A percentile compares a stretch with the other conserved stretches of the same genome.
Evolutionary conservation across 2,113 vertebrate genomes (phyloP).

Genomic region (Melanotaenia duboulayi): DNA sequence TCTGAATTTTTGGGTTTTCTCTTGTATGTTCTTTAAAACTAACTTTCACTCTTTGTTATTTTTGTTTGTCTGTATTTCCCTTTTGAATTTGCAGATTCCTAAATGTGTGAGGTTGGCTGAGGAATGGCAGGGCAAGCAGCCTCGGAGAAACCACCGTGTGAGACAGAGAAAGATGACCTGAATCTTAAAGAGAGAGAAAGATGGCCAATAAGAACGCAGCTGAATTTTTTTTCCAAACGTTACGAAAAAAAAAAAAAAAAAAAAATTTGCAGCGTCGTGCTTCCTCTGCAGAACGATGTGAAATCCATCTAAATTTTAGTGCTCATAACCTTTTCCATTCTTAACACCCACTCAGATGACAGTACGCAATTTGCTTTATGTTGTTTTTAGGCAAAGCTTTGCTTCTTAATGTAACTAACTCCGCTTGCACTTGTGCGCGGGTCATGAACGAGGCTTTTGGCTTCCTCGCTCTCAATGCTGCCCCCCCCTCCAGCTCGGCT

Average conservation of each 20-base stretch:
- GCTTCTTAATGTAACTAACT: constrained; percentile 75
- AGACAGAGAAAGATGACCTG: constrained; percentile 56
- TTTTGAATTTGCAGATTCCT: constrained; percentile 91
- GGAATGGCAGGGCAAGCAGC: constrained; percentile 88
- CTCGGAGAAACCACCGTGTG: constrained; percentile 76
- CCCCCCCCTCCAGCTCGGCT: neutral
- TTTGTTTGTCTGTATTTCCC: constrained; percentile 62
- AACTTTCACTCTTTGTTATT: constrained; percentile 78
- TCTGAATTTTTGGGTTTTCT: constrained; percentile 35
- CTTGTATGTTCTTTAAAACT: constrained; percentile 37
- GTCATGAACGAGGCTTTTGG: constrained; percentile 46
- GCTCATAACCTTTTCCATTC: constrained; percentile 41
- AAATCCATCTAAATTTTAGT: constrained; percentile 43
- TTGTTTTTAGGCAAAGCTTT: constrained; percentile 64
- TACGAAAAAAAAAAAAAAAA: neutral
- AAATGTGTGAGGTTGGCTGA: constrained; percentile 86
- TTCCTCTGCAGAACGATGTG: constrained; percentile 36
- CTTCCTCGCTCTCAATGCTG: constrained; percentile 45
- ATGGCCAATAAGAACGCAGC: constrained; percentile 44
- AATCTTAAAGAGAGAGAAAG: constrained; percentile 40
- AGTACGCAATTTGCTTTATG: constrained; percentile 34
- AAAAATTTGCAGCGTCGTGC: constrained; percentile 14
- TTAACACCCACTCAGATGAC: constrained; percentile 47
- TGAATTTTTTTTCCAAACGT: constrained; percentile 50
- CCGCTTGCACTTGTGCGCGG: constrained; percentile 47